Conservation (phyloP, 2,888 invertebrate genomes). For the Aleiodes leptofemur region DNA sequence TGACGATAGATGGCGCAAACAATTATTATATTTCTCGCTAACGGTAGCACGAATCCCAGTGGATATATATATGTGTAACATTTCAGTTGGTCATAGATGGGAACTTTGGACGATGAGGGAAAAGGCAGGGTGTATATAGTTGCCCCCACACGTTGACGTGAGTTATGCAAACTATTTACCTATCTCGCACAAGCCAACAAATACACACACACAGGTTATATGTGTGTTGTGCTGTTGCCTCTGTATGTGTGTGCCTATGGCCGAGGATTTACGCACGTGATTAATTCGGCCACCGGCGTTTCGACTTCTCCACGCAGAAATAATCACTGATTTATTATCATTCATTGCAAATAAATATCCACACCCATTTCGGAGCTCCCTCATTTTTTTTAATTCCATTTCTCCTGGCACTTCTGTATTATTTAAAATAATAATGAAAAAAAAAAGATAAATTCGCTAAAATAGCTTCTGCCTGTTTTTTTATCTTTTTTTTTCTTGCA, state of each 20-base stretch:
- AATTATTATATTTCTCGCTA: slow-evolving; percentile 21
- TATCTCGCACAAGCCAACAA: slow-evolving; percentile 51
- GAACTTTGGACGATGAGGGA: slow-evolving; percentile 5
- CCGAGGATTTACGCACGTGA: slow-evolving; percentile 58
- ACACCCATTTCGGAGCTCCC: slow-evolving; percentile 8
- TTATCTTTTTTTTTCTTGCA: background rate
- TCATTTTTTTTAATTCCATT: slow-evolving; percentile 5
- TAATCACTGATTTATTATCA: slow-evolving; percentile 59
- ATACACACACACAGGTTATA: slow-evolving; percentile 4
- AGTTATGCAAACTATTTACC: slow-evolving; percentile 60
- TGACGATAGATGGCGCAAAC: slow-evolving; percentile 11
- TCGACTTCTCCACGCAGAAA: slow-evolving; percentile 57
- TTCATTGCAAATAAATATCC: slow-evolving; percentile 57
- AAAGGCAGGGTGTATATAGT: background rate
- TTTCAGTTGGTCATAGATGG: slow-evolving; percentile 33
- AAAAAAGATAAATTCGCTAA: background rate
- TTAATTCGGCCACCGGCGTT: slow-evolving; percentile 56
- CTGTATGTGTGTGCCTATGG: slow-evolving; percentile 44
- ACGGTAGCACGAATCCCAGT: too few species aligned
- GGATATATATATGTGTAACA: slow-evolving; percentile 35
- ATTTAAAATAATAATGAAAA: background rate
- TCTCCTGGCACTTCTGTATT: slow-evolving; percentile 16
- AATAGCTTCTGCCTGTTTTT: slow-evolving; percentile 28
- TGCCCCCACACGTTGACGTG: slow-evolving; percentile 59
- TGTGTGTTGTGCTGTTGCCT: too few species aligned